These are phyloP conservation scores for Malaclemys terrapin DNA, from an alignment of 2,113 vertebrate species.

Conservation along the genomic window DNA sequence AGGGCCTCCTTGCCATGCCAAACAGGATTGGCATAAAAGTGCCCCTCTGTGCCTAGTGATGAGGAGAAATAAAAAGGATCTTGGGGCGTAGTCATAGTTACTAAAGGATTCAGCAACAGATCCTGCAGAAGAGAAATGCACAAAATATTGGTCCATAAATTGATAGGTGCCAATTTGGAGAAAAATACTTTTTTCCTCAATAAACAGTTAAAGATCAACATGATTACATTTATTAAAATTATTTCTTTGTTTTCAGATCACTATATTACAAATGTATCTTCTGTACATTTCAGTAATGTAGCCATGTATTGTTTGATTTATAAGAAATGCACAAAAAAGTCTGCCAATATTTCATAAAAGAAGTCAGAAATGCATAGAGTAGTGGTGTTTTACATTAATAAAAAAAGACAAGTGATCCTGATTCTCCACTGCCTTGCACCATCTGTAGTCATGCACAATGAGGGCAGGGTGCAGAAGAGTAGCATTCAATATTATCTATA, in stretches of 20 bases:
- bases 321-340: not conserved
- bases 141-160: not conserved
- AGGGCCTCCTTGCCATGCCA: not conserved
- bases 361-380: not conserved
- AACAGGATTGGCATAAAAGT: not conserved
- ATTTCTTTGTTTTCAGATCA: not conserved
- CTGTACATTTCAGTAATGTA: not conserved
- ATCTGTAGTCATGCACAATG: not conserved
- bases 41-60: not conserved
- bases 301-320: not conserved
- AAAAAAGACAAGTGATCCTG: not conserved
- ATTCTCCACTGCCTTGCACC: not conserved
- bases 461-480: not conserved
- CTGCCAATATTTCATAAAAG: not conserved
- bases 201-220: not conserved
- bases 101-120: not conserved
- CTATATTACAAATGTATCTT: not conserved
- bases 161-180: not conserved
- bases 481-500: not conserved
- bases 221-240: not conserved
- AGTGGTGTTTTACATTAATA: not conserved
- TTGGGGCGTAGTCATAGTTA: not conserved
- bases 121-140: not conserved
- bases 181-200: slow-evolving; percentile 2
- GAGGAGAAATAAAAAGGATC: not conserved